phyloP scores from a whole-genome alignment of 2,113 vertebrate genomes.

The Calidris pygmaea region DNA sequence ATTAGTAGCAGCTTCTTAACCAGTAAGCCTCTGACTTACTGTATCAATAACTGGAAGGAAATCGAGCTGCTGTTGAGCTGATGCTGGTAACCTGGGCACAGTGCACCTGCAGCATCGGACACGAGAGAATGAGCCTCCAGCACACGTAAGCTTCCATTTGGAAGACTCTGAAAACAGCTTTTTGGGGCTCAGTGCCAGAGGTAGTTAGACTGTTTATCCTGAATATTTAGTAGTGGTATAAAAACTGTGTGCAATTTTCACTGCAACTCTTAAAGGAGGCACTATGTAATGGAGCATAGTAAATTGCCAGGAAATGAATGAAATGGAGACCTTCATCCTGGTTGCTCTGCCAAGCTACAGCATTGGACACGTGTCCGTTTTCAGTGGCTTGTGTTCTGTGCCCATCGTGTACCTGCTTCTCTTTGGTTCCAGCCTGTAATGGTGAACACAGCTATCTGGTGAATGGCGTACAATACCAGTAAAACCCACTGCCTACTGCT shows the following conservation, averaged over 20 bases:
- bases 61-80: not conserved
- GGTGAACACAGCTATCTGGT: not conserved
- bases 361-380: not conserved
- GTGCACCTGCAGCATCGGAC: not conserved
- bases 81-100: not conserved
- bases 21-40: not conserved
- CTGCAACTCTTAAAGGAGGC: not conserved
- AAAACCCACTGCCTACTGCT: not conserved
- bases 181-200: not conserved
- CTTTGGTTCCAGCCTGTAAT: not conserved
- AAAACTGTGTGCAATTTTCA: not conserved
- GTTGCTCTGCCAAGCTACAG: not conserved
- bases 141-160: not conserved
- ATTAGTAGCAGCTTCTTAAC: not conserved
- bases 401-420: not conserved
- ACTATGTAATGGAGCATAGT: not conserved
- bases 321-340: not conserved
- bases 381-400: not conserved
- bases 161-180: not conserved
- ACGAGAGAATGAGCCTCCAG: not conserved
- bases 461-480: not conserved
- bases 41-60: not conserved
- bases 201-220: not conserved
- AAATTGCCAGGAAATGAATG: not conserved
- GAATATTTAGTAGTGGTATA: not conserved